Evolutionary conservation across 2,113 vertebrate species (phyloP), one percentile per base, ranked within the genome.

Genomic region (Sialia sialis): DNA sequence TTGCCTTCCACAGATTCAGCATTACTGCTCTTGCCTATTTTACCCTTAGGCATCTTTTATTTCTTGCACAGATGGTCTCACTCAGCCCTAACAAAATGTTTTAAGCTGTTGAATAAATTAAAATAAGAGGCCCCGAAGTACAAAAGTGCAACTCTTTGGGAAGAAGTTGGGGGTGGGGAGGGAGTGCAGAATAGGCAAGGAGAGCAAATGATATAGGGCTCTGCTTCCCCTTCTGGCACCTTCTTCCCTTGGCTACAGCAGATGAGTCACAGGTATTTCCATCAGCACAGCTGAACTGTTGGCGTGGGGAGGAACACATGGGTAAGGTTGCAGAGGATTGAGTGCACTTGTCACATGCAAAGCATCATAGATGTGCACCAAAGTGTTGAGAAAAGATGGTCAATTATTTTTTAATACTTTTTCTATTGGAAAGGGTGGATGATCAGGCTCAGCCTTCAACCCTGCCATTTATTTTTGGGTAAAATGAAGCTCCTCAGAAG

Each of bases 21-120:
- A 96, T 96, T 97, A 96, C 96, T 90, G 75, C 94, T 95, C 93
- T 96, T 96, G 96, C 97, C 95, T 94, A 97, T 97, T 97, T 97
- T 97, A 97, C 98, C 98, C 98, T 95, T 76, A 98, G 98, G 98
- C 97, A 93, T 98, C 97, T 96, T 98, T 98, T 97, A 96, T 96
- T 97, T 96, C 97, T 97, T 89, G 94, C 97, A 98, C 98, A 98
- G 98, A 98, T 98, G 98, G 98, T 98, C 97, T 98, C 97, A 97
- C 96, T 98, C 97, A 98, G 97, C 97, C 97, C 98, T 98, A 98
- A 97, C 97, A 98, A 98, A 98, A 98, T 97, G 96, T 97, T 97
- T 98, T 97, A 97, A 97, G 96, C 97, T 96, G 91, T 97, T 98
- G 97, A 97, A 97, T 98, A 98, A 98, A 98, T 98, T 97, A 98